Evolutionary conservation across 2,888 invertebrate genomes (phyloP).

Genomic region (Notodonta dromedarius): DNA sequence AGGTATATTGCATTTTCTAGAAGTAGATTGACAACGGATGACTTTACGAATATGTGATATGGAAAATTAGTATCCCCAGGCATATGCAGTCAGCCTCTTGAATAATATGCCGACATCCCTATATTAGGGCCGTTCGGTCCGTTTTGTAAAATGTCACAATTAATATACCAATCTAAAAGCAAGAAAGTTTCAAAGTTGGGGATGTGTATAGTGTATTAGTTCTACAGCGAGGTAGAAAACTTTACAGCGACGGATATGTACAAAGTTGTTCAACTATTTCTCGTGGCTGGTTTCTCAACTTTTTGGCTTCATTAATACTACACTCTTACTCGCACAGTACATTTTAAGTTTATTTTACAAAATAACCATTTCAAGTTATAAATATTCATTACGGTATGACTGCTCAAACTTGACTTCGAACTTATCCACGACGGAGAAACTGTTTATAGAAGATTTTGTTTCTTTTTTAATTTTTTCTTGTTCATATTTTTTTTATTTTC

Average conservation of each 20-base stretch:
- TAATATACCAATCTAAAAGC: conserved; percentile 8
- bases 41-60: no score
- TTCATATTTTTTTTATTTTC: neutral
- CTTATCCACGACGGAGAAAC: neutral
- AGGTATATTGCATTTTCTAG: no score
- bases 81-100: no score
- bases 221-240: conserved; percentile 35
- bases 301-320: conserved; percentile 45
- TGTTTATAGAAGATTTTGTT: neutral
- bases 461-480: neutral
- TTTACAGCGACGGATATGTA: conserved; percentile 39
- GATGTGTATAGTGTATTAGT: conserved; percentile 10
- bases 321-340: conserved; percentile 14
- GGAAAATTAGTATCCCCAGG: no score
- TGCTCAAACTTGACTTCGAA: neutral
- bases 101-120: neutral
- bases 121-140: neutral
- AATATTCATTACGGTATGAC: conserved; percentile 8
- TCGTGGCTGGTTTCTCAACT: conserved; percentile 43
- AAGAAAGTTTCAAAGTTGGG: conserved; percentile 11
- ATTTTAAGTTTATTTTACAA: conserved; percentile 26
- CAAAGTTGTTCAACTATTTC: conserved; percentile 44
- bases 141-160: neutral
- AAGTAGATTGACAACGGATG: no score
- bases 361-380: conserved; percentile 17